Evolutionary conservation across 2,797 vertebrate species (phyloP).

Genomic region (Halcyon chelicuti): DNA sequence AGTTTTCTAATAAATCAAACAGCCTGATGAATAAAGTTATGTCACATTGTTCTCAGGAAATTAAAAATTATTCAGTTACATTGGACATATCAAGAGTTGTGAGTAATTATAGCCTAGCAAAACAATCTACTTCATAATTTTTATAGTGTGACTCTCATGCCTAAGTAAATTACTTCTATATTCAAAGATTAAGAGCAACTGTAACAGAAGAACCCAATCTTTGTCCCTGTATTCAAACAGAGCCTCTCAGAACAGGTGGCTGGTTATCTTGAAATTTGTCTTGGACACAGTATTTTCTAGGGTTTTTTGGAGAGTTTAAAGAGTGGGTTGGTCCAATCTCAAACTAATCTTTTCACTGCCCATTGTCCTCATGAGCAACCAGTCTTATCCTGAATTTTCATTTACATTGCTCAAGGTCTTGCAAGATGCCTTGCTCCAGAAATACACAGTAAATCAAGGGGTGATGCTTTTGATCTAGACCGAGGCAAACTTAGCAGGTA

Average conservation of each 20-base stretch:
- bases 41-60: constrained; percentile 47
- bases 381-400: not conserved
- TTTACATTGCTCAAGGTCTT: not conserved
- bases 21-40: not conserved
- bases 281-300: not conserved
- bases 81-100: not conserved
- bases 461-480: not conserved
- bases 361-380: not conserved
- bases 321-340: not conserved
- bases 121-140: not conserved
- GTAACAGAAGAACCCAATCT: not conserved
- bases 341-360: not conserved
- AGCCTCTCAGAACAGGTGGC: not conserved
- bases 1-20: constrained; percentile 23
- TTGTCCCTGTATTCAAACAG: not conserved
- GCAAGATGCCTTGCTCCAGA: not conserved
- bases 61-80: constrained; percentile 13
- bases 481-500: not conserved
- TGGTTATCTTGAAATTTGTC: not conserved
- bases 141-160: not conserved
- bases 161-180: not conserved
- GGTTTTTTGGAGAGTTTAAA: not conserved
- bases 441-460: not conserved
- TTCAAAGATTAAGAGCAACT: not conserved
- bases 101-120: constrained; percentile 27